Base-by-base conservation (phyloP, 1,140 invertebrate genomes). In the Psilanteris sp. region DNA sequence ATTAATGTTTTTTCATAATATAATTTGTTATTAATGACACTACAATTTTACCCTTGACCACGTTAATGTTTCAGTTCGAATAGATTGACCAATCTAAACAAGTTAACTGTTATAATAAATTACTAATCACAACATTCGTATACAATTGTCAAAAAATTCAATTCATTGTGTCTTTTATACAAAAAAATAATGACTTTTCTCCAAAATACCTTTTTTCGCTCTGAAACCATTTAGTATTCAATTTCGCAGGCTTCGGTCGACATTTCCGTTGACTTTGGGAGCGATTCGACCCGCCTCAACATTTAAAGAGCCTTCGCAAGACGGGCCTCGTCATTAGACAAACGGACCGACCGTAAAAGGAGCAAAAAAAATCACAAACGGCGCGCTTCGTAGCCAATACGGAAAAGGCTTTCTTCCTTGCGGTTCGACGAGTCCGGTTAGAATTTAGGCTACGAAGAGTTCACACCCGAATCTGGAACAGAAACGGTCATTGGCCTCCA, bases 391-490 rank as follows among this genome's bases (percentile, higher is more conserved):
- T 70, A 77, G 61, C 22, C 11, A 79, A 71, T 50, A 67, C 68
- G 72, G 74, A 79, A 79, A 71, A 82, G 61, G 55, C 77, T 79
- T 81, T 81, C 77, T 79, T 72, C 66, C 43, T 79, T 79, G 78
- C 77, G 78, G 73, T 83, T 79, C 79, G 73, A 80, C 76, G 52
- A 79, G 77, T 84, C 79, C 83, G 83, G 83, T 84, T 85, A 86
- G 84, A 83, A 85, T 85, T 85, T 85, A 83, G 84, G 83, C 84
- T 85, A 84, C 80, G 73, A 81, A 61, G 79, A 83, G 73, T 70
- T 79, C 73, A 78, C 79, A 79, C 78, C 73, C 61, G 81, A 85
- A 85, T 85, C 83, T 85, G 83, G 83, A 85, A 85, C 83, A 71
- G 76, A 76, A 59, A 76, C 80, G 84, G 83, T 84, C 83, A 50